Evolutionary conservation across 2,113 vertebrate genomes (phyloP), one percentile per base, ranked within the genome.

Genomic region (Hystrix brachyura): DNA sequence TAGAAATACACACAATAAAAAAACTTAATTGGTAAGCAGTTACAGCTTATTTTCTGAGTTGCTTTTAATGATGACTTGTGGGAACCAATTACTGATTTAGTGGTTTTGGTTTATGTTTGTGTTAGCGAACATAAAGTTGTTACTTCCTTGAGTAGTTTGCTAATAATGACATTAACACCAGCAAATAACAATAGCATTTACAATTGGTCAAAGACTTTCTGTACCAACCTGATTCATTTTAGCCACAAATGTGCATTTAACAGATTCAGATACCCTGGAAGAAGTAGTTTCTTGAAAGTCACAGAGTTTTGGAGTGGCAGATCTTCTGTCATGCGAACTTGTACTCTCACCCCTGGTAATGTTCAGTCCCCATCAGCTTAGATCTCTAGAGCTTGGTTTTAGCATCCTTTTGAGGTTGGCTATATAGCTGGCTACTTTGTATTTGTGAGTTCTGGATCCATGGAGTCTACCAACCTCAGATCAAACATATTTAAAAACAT

Each of bases 1-100:
- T 86, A n/a, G 48, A 87, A 86, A 86, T 80, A 86, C 78, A 83
- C 4, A 90, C 55, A 90, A 55, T 23, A 69, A 43, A 62, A 67
- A n/a, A 32, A 2, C 59, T 48, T 65, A 85, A 78, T 85, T 32
- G 32, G 17, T 48, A 65, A 78, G 38, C 59, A 65, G 53, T 59
- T 85, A 38, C 17, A 48, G 19, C 57, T 72, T 71, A 53, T n/a
- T 62, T 92, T 87, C 46, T 67, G 29, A 60, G 29, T 88, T 83
- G 38, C 17, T 65, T 87, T 57, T 83, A 34, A 82, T 85, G 48
- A 82, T 87, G 64, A 55, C 60, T 59, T 85, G 8, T 90, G 46
- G 34, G 60, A 62, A 32, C 9, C 67, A 46, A 62, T 90, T 90
- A 78, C 27, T 76, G 57, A 85, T 78, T 76, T 88, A 76, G 81